A percentile compares a stretch with the other conserved stretches of the same genome.
Conservation (phyloP, 1,140 invertebrate species). For the Sinella curviseta region DNA sequence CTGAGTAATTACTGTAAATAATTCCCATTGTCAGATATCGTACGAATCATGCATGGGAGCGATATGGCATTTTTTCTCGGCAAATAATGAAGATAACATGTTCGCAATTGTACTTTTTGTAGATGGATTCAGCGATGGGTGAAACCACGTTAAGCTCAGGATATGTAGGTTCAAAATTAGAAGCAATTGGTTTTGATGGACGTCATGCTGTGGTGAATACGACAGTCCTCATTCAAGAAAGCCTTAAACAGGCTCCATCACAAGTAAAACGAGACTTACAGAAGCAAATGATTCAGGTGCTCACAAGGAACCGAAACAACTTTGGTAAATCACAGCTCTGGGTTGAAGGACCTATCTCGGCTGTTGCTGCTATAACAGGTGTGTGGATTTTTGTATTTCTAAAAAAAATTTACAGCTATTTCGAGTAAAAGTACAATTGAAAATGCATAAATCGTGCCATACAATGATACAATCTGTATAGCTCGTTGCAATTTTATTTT, state of each 20-base stretch:
- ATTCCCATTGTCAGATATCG: too few relatives aligned
- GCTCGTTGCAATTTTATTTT: too few relatives aligned
- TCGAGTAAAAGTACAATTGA: background rate
- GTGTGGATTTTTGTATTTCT: constrained; percentile 31
- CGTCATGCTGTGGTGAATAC: constrained; percentile 73
- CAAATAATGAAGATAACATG: background rate
- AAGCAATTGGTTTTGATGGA: constrained; percentile 66
- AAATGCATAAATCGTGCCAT: too few relatives aligned
- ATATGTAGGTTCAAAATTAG: constrained; percentile 76
- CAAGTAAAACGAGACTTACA: constrained; percentile 72
- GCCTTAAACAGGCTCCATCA: constrained; percentile 64
- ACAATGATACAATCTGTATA: too few relatives aligned
- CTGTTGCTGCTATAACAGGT: constrained; percentile 70
- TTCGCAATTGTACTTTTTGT: constrained; percentile 14
- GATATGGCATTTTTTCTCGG: background rate
- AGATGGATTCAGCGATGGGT: constrained; percentile 84
- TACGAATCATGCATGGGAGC: background rate
- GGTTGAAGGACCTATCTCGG: constrained; percentile 75
- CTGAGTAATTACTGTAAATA: too few relatives aligned
- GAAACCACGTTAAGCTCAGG: constrained; percentile 85
- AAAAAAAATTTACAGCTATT: background rate
- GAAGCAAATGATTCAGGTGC: constrained; percentile 78
- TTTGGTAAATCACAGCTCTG: constrained; percentile 80
- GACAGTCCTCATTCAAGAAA: constrained; percentile 74
- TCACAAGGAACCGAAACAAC: constrained; percentile 77